Evolutionary conservation across 2,113 vertebrate genomes (phyloP).

Genomic region (Cyprinodon brontotheroides): DNA sequence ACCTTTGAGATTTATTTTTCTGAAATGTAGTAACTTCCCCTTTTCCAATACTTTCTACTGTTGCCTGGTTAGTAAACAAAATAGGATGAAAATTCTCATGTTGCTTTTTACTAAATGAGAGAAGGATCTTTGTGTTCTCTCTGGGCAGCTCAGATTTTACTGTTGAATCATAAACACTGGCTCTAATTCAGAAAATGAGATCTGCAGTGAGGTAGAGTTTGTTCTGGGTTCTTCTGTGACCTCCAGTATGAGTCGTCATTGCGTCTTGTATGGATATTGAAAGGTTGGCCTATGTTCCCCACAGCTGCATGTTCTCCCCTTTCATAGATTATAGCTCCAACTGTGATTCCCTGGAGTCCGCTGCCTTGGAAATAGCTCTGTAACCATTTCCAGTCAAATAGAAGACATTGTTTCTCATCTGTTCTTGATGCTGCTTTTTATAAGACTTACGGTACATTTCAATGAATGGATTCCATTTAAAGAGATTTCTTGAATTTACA

Average conservation of each 20-base stretch:
- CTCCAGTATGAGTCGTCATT: background rate
- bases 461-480: background rate
- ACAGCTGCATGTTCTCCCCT: too few relatives aligned
- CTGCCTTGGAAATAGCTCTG: too few relatives aligned
- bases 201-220: background rate
- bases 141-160: background rate
- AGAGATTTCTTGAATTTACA: background rate
- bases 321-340: too few relatives aligned
- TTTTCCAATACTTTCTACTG: too few relatives aligned
- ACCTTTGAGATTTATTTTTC: background rate
- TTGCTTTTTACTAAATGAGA: too few relatives aligned
- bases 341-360: too few relatives aligned
- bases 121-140: background rate
- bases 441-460: too few relatives aligned
- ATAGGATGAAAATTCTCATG: background rate
- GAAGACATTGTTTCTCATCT: too few relatives aligned
- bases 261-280: background rate
- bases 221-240: background rate
- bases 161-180: background rate
- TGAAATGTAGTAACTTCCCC: background rate
- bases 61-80: background rate
- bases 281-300: too few relatives aligned
- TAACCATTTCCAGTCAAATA: too few relatives aligned
- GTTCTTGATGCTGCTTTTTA: too few relatives aligned
- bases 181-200: background rate